A percentile compares a stretch with the other conserved stretches of the same genome.
These are phyloP conservation scores for Pagrus major DNA, from an alignment of 2,113 vertebrate species.

Conservation along the genomic window DNA sequence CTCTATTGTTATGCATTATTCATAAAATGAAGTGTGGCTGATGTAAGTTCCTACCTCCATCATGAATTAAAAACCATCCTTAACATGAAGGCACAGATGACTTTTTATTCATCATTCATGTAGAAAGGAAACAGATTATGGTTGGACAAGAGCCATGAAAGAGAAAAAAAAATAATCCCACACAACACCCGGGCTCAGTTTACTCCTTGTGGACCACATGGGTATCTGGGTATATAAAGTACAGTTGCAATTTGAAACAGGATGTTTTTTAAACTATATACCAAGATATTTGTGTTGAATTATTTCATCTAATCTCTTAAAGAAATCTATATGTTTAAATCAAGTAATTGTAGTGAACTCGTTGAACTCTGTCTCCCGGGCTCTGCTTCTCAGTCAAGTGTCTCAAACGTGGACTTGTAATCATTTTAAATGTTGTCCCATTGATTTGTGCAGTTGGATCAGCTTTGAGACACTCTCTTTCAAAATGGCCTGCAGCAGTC, in stretches of 20 bases:
- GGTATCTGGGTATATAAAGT: too few relatives aligned
- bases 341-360: neutral
- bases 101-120: neutral
- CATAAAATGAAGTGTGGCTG: neutral
- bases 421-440: neutral
- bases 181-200: too few relatives aligned
- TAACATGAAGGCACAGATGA: neutral
- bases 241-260: too few relatives aligned
- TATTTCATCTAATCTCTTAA: neutral
- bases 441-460: neutral
- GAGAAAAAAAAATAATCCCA: too few relatives aligned
- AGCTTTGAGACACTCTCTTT: neutral
- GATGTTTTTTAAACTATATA: neutral
- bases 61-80: slow-evolving; percentile 12
- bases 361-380: neutral
- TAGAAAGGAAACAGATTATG: neutral
- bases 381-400: neutral
- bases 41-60: slow-evolving; percentile 2
- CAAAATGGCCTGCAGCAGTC: neutral
- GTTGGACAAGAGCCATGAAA: neutral
- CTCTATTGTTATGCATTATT: slow-evolving; percentile 8
- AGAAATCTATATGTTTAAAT: too few relatives aligned
- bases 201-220: too few relatives aligned
- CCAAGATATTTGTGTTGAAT: neutral
- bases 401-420: neutral